A percentile compares a stretch with the other conserved stretches of the same genome.
These are phyloP conservation scores for Sycophaga agraensis DNA, from an alignment of 1,140 invertebrate genomes.

Conservation along the genomic window DNA sequence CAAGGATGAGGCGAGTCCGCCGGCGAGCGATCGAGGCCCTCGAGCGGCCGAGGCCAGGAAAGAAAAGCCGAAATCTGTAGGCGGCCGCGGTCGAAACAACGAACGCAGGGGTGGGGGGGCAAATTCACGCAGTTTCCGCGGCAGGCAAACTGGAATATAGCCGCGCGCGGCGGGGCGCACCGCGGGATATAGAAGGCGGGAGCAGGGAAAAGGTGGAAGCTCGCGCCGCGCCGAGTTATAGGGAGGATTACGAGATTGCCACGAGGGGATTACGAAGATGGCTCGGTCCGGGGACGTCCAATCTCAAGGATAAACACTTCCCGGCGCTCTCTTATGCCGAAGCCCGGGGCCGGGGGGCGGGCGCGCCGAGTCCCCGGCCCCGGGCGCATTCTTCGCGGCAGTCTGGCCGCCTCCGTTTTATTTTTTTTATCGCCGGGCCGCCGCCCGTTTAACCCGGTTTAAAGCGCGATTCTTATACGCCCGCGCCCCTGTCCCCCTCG, in stretches of 20 bases:
- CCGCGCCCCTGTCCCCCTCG: slow-evolving; percentile 1
- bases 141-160: too few relatives aligned
- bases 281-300: slow-evolving; percentile 51
- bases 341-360: background rate
- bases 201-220: slow-evolving; percentile 22
- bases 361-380: too few relatives aligned
- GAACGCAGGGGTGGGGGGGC: slow-evolving; percentile 5
- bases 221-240: slow-evolving; percentile 48
- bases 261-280: slow-evolving; percentile 56
- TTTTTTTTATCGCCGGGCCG: slow-evolving; percentile 26
- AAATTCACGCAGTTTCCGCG: slow-evolving; percentile 1
- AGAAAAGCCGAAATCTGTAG: slow-evolving; percentile 14
- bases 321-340: slow-evolving; percentile 45
- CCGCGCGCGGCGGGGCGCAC: background rate
- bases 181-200: background rate
- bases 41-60: too few relatives aligned
- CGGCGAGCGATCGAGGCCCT: too few relatives aligned
- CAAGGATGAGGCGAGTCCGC: background rate
- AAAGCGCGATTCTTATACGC: slow-evolving; percentile 14
- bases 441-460: slow-evolving; percentile 18
- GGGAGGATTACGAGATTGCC: slow-evolving; percentile 57
- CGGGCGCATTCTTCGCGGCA: too few relatives aligned
- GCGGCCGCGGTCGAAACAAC: slow-evolving; percentile 1
- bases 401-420: background rate
- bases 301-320: slow-evolving; percentile 59